A percentile compares a stretch with the other conserved stretches of the same genome.
phyloP scores from a whole-genome alignment of 2,113 vertebrate genomes.

The Corydoras sp. region DNA sequence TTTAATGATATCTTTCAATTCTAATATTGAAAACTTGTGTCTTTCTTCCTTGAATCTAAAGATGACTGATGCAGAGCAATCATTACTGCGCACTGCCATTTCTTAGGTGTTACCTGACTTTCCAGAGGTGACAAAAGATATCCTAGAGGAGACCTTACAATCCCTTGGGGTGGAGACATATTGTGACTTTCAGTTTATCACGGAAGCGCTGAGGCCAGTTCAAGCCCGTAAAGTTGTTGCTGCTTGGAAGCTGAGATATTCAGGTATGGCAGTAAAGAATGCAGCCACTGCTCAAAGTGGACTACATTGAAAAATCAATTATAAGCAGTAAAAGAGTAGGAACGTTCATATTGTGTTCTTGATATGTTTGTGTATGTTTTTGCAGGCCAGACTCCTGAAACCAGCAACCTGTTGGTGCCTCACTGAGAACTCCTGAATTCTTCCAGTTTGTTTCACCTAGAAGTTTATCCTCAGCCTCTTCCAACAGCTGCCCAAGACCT shows the following conservation, averaged over 20 bases:
- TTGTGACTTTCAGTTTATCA: constrained; percentile 23
- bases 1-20: background rate
- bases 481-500: constrained; percentile 18
- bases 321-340: background rate
- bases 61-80: constrained; percentile 35
- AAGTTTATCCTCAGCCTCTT: constrained; percentile 21
- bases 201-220: constrained; percentile 41
- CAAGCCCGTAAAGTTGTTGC: constrained; percentile 40
- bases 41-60: constrained; percentile 27
- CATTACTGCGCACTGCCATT: constrained; percentile 35
- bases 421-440: background rate
- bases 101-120: constrained; percentile 43
- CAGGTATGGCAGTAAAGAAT: background rate
- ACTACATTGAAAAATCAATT: background rate
- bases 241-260: constrained; percentile 41
- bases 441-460: constrained; percentile 18
- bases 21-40: background rate
- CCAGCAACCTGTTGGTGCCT: constrained; percentile 20
- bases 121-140: constrained; percentile 31
- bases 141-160: constrained; percentile 37
- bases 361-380: constrained; percentile 12
- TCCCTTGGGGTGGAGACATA: constrained; percentile 25
- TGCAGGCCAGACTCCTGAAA: constrained; percentile 25
- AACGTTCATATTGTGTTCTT: constrained; percentile 26
- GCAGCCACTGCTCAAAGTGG: constrained; percentile 7